These are phyloP conservation scores for Ardeotis arabs DNA, from an alignment of 2,113 vertebrate genomes.

Conservation along the genomic window DNA sequence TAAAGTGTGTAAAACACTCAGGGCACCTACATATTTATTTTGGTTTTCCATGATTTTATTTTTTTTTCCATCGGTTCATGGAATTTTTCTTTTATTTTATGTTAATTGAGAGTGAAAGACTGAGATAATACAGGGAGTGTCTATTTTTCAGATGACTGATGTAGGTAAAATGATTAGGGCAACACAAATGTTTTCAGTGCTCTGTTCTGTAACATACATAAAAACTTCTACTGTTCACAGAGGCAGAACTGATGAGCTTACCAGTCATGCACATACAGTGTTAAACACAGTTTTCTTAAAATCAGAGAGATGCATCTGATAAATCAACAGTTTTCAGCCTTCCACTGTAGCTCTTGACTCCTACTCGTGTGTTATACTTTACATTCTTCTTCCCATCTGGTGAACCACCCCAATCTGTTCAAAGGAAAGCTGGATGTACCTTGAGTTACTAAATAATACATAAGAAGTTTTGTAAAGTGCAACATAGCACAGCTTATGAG, in stretches of 20 bases:
- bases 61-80: not conserved
- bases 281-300: not conserved
- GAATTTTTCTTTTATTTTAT: not conserved
- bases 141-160: not conserved
- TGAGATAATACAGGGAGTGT: not conserved
- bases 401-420: not conserved
- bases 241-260: not conserved
- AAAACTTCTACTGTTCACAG: not conserved
- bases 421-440: not conserved
- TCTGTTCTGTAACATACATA: not conserved
- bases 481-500: not conserved
- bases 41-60: rapidly evolving
- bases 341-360: not conserved
- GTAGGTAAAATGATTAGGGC: not conserved
- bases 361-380: not conserved
- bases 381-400: not conserved
- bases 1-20: not conserved
- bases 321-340: not conserved
- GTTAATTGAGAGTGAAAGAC: not conserved
- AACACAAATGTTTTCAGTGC: not conserved
- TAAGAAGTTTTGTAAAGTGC: not conserved
- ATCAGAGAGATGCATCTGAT: not conserved
- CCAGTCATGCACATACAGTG: rapidly evolving
- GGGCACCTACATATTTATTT: not conserved
- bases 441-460: not conserved